phyloP scores from a whole-genome alignment of 2,113 vertebrate species.

The Pangasianodon hypophthalmus region DNA sequence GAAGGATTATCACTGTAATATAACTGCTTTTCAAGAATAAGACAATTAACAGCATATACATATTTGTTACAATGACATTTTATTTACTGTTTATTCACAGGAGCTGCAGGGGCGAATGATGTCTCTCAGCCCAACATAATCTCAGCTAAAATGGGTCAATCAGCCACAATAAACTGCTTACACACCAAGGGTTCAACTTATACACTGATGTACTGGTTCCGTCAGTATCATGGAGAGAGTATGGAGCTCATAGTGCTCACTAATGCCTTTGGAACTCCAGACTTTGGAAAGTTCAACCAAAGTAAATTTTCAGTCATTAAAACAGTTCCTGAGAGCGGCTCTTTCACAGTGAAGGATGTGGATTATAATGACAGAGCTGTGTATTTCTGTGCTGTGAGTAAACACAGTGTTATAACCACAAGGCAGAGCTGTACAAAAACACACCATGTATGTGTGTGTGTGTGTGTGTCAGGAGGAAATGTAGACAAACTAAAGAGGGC shows the following conservation, averaged over 20 bases:
- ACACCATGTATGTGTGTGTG: too few species aligned
- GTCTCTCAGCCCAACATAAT: conserved; percentile 50
- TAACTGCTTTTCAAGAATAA: neutral
- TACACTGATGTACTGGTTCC: conserved; percentile 54
- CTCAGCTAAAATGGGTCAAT: neutral
- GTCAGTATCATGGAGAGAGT: conserved; percentile 44
- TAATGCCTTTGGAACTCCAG: neutral
- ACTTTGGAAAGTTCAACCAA: conserved; percentile 28
- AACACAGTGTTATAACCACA: conserved; percentile 47
- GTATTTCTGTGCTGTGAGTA: conserved; percentile 55
- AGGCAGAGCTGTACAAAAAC: conserved; percentile 45
- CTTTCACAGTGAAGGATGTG: conserved; percentile 46
- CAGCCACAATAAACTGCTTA: conserved; percentile 33
- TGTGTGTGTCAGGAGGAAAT: neutral
- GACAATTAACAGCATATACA: neutral
- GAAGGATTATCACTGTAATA: conserved; percentile 1
- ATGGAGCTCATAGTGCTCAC: conserved; percentile 47
- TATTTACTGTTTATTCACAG: conserved; percentile 19
- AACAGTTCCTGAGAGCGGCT: conserved; percentile 9
- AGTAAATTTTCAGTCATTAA: conserved; percentile 24
- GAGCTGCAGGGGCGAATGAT: conserved; percentile 36
- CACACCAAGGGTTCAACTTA: conserved; percentile 32
- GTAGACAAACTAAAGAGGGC: neutral
- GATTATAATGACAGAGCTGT: conserved; percentile 37
- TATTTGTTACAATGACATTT: neutral